A percentile compares a stretch with the other conserved stretches of the same genome.
Evolutionary conservation across 2,113 vertebrate genomes (phyloP).

Genomic region (Calypte anna): DNA sequence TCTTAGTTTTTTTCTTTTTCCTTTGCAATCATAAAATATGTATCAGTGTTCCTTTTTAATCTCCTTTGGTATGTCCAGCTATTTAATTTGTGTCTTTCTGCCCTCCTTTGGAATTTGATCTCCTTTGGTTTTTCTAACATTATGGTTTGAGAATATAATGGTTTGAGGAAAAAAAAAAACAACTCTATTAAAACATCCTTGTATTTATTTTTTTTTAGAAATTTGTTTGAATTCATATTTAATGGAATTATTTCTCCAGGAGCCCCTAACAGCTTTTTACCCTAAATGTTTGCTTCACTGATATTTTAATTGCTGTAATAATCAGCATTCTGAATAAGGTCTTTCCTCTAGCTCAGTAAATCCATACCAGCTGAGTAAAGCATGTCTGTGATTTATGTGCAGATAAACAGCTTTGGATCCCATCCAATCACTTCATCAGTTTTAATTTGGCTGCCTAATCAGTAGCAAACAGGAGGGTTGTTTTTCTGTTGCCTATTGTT

Average conservation of each 20-base stretch:
- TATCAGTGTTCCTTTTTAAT: slow-evolving; percentile 43
- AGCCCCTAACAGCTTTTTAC: slow-evolving; percentile 24
- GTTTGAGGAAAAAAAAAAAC: neutral
- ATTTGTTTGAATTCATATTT: slow-evolving; percentile 33
- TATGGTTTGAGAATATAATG: too few relatives aligned
- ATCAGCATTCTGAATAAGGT: slow-evolving; percentile 58
- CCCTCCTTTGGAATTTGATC: neutral
- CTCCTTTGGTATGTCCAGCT: slow-evolving; percentile 51
- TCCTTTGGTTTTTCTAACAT: slow-evolving; percentile 31
- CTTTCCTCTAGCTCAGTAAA: slow-evolving; percentile 44
- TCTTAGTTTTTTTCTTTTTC: slow-evolving; percentile 43
- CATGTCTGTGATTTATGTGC: slow-evolving; percentile 69
- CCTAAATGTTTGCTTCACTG: slow-evolving; percentile 50
- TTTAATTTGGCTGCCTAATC: slow-evolving; percentile 73
- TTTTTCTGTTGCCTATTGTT: neutral
- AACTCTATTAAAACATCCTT: neutral
- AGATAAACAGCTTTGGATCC: slow-evolving; percentile 71
- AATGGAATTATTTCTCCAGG: slow-evolving; percentile 18
- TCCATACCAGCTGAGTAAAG: slow-evolving; percentile 58
- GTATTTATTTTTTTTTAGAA: neutral
- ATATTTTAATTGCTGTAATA: slow-evolving; percentile 68
- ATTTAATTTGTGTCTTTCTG: slow-evolving; percentile 33
- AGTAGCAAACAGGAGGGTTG: slow-evolving; percentile 62
- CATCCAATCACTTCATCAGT: slow-evolving; percentile 67
- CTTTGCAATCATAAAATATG: slow-evolving; percentile 33